A percentile compares a stretch with the other conserved stretches of the same genome.
Evolutionary conservation across 1,140 invertebrate genomes (phyloP).

Genomic region (Tyrophagus putrescentiae): DNA sequence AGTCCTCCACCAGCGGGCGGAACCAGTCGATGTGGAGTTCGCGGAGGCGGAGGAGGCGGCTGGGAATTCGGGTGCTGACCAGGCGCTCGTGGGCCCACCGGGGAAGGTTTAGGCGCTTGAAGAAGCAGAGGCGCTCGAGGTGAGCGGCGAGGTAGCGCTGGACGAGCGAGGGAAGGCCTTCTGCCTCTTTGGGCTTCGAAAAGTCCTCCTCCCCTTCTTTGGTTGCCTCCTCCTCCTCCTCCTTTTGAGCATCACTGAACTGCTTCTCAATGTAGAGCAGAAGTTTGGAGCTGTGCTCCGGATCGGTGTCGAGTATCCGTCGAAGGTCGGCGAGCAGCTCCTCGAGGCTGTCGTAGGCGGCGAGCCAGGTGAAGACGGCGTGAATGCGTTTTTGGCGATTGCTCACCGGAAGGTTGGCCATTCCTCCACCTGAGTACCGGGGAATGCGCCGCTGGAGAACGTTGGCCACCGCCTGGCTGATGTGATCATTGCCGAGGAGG

Average conservation of each 20-base stretch:
- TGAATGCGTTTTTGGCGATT: slow-evolving; percentile 6
- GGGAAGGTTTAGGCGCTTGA: neutral
- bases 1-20: slow-evolving; percentile 9
- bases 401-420: neutral
- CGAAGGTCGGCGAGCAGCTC: neutral
- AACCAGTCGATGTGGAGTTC: slow-evolving; percentile 1
- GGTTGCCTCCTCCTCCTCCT: too few relatives aligned
- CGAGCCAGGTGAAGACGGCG: neutral
- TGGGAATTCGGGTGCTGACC: neutral
- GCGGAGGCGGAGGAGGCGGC: neutral
- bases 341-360: neutral
- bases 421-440: too few relatives aligned
- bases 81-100: neutral
- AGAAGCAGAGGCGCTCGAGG: too few relatives aligned
- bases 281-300: neutral
- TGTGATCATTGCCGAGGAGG: slow-evolving; percentile 10
- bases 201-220: too few relatives aligned
- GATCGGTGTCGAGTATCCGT: neutral
- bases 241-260: neutral
- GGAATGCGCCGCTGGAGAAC: too few relatives aligned
- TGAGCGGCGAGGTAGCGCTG: too few relatives aligned
- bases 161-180: too few relatives aligned
- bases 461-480: neutral
- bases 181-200: too few relatives aligned
- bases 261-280: neutral